Evolutionary conservation across 2,888 invertebrate genomes (phyloP).

Genomic region (Campopleginae sp.): DNA sequence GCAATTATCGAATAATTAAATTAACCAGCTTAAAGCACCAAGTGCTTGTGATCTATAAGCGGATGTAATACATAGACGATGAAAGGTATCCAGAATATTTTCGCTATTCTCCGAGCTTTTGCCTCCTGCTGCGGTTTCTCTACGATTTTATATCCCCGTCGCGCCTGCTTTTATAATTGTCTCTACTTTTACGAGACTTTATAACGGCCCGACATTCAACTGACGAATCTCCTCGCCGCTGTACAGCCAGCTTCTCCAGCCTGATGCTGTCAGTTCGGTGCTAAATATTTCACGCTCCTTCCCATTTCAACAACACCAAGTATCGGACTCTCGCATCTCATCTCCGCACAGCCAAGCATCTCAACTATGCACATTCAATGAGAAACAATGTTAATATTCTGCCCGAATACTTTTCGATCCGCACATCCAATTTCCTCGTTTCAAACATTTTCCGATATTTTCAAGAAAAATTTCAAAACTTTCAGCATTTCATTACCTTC

Average conservation of each 20-base stretch:
- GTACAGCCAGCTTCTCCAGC: not conserved
- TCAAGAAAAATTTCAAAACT: slow-evolving; percentile 1
- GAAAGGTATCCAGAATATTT: slow-evolving; percentile 19
- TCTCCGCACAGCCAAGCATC: slow-evolving; percentile 19
- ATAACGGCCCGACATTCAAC: slow-evolving; percentile 3
- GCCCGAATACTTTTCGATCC: not conserved
- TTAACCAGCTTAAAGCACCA: not conserved
- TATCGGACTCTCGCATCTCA: not conserved
- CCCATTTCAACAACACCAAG: not conserved
- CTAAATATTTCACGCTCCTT: slow-evolving; percentile 8
- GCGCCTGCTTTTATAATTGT: slow-evolving; percentile 30
- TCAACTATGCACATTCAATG: slow-evolving; percentile 8
- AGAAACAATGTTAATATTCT: slow-evolving; percentile 17
- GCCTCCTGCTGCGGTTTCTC: not conserved
- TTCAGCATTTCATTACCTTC: not conserved
- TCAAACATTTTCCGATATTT: slow-evolving; percentile 26
- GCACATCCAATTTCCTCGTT: not conserved
- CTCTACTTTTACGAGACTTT: slow-evolving; percentile 22
- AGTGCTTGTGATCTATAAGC: slow-evolving; percentile 18
- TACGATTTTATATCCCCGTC: slow-evolving; percentile 2
- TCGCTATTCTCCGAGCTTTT: not conserved
- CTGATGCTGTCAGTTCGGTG: not conserved
- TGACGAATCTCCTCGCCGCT: slow-evolving; percentile 1
- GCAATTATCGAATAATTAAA: slow-evolving; percentile 46
- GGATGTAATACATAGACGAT: slow-evolving; percentile 6